Percentiles rank a stretch among this genome's conserved stretches.
Evolutionary conservation across 2,797 vertebrate species (phyloP).

Genomic region (Coranthus polyacanthus): DNA sequence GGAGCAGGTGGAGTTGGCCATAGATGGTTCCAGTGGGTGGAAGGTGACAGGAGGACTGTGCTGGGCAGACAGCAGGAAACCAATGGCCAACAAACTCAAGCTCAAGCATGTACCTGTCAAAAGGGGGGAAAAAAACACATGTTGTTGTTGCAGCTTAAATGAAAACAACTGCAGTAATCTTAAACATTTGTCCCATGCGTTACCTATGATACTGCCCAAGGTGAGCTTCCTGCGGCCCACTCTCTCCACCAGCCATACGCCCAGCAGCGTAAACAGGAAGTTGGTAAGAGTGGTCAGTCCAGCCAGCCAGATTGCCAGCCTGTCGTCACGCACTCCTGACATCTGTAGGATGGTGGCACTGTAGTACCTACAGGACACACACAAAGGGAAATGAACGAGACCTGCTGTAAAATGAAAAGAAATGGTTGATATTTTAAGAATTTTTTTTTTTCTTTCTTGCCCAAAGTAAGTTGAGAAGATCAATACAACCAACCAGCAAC

Average conservation of each 20-base stretch:
- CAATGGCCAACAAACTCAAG: constrained; percentile 90
- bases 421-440: no score
- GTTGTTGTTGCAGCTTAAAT: no score
- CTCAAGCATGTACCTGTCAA: constrained; percentile 91
- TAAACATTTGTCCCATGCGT: constrained; percentile 25
- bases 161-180: no score
- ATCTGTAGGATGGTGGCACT: constrained; percentile 99
- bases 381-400: background rate
- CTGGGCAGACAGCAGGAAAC: constrained; percentile 95
- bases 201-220: constrained; percentile 92
- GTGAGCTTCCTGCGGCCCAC: constrained; percentile 95
- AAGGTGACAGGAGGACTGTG: constrained; percentile 92
- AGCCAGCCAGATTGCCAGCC: constrained; percentile 95
- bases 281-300: constrained; percentile 95
- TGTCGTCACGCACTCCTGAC: constrained; percentile 95
- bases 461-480: no score
- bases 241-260: constrained; percentile 97
- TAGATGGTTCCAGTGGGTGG: constrained; percentile 86
- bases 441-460: no score
- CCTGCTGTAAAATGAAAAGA: no score
- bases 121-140: background rate
- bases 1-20: constrained; percentile 90
- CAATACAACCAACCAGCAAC: no score
- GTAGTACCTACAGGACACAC: constrained; percentile 90
- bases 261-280: constrained; percentile 95